Evolutionary conservation across 2,888 invertebrate genomes (phyloP), one percentile per base, ranked within the genome.

Genomic region (Tineola bisselliella): DNA sequence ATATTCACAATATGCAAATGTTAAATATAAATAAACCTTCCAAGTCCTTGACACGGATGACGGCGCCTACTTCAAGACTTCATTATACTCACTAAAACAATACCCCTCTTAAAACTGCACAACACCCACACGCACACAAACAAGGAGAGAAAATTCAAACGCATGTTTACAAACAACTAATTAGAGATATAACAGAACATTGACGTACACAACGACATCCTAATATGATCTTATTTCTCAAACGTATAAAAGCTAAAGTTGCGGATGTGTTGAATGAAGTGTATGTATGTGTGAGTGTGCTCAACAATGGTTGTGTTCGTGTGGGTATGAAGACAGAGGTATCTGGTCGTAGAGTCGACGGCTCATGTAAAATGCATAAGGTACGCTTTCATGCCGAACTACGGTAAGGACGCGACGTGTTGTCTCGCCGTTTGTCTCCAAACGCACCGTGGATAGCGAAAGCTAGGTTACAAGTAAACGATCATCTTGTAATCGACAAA

Each of bases 301-400:
- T 19, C 54, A 54, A 54, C 54, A 54, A 54, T 54, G 54, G 54
- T 52, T 10, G 2, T 15, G 54, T 19, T 18, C 25, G 54, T 54
- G 54, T 58, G 58, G 15, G 58, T 33, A 58, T 58, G 58, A 64
- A 65, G 66, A 67, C 65, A 66, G 65, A 66, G 67, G 67, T 66
- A 67, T 64, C 62, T 62, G 63, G 65, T 63, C 62, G 61, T 63
- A 63, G 61, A 62, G 63, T 58, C 60, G 52, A 62, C 64, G 70
- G 76, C 89, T 90, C 90, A 89, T 90, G 89, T 89, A 89, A 89
- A 89, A 90, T 90, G 90, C 89, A 90, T 89, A 89, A 89, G 89
- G 87, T 87, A 77, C 76, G 79, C 76, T 78, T 75, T 74, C 77
- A 70, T 72, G 75, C 68, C 61, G 68, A 65, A 63, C 64, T 66